phyloP scores from a whole-genome alignment of 2,113 vertebrate species.

The Lepisosteus oculatus region DNA sequence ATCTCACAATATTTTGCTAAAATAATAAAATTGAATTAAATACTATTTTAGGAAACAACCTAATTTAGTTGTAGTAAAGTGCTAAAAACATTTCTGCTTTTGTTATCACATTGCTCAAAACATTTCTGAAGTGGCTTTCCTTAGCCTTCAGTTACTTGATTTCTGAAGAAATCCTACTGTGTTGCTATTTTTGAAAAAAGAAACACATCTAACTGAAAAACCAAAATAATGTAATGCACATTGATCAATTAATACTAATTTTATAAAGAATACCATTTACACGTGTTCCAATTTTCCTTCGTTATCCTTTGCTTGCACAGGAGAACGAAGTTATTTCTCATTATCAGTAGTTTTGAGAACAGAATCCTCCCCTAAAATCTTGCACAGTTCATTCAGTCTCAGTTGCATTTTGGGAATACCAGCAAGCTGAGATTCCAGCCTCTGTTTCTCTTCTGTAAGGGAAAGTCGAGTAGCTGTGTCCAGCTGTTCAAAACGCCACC shows the following conservation, averaged over 20 bases:
- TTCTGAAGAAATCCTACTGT: too few relatives aligned
- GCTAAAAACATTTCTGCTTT: constrained; percentile 28
- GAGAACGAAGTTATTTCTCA: neutral
- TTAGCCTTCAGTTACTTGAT: too few relatives aligned
- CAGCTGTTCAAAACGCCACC: constrained; percentile 94
- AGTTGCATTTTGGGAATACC: constrained; percentile 96
- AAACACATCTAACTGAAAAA: neutral
- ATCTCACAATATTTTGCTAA: too few relatives aligned
- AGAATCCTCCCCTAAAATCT: constrained; percentile 94
- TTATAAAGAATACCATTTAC: neutral
- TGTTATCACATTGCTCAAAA: constrained; percentile 14
- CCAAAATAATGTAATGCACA: neutral
- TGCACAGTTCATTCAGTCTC: constrained; percentile 92
- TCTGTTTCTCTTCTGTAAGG: constrained; percentile 94
- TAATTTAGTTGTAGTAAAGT: constrained; percentile 37
- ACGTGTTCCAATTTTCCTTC: neutral
- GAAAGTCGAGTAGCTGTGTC: constrained; percentile 90
- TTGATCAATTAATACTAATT: neutral
- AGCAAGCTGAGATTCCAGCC: constrained; percentile 90
- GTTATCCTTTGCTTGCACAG: neutral
- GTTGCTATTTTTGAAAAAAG: too few relatives aligned
- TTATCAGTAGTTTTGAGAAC: constrained; percentile 81
- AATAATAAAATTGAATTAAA: neutral
- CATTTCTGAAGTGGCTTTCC: neutral
- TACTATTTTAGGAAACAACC: neutral